Evolutionary conservation across 2,797 vertebrate genomes (phyloP).

Genomic region (Hydrolagus colliei): DNA sequence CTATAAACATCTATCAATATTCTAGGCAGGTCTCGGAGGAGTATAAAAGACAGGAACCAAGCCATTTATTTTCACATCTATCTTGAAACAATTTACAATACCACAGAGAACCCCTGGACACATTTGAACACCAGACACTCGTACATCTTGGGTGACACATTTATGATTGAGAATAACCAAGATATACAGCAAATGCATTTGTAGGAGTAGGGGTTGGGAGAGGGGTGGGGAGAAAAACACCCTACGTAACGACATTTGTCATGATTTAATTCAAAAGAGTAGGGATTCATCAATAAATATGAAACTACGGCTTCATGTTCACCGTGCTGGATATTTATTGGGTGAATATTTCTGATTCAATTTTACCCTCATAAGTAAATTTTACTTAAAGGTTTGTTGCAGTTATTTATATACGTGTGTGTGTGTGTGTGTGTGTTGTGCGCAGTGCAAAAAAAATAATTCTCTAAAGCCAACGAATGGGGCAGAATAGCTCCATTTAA

Average conservation of each 20-base stretch:
- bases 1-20: constrained; percentile 53
- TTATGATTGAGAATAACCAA: constrained; percentile 21
- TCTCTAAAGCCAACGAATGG: no score
- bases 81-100: constrained; percentile 40
- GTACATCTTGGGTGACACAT: constrained; percentile 2
- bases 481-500: no score
- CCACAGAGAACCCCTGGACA: constrained; percentile 39
- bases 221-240: not conserved
- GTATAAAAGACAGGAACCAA: constrained; percentile 47
- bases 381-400: no score
- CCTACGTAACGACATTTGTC: not conserved
- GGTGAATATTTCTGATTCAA: not conserved
- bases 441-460: no score
- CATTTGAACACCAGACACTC: constrained; percentile 11
- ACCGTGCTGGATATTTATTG: not conserved
- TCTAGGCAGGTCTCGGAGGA: constrained; percentile 44
- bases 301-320: no score
- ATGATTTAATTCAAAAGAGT: not conserved
- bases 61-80: constrained; percentile 51
- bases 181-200: not conserved
- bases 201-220: not conserved
- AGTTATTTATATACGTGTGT: no score
- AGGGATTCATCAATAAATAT: not conserved
- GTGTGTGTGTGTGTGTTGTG: no score
- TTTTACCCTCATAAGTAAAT: no score